These are phyloP conservation scores for Sinopyrophorus schimmeli DNA, from an alignment of 2,888 invertebrate species.

Conservation along the genomic window DNA sequence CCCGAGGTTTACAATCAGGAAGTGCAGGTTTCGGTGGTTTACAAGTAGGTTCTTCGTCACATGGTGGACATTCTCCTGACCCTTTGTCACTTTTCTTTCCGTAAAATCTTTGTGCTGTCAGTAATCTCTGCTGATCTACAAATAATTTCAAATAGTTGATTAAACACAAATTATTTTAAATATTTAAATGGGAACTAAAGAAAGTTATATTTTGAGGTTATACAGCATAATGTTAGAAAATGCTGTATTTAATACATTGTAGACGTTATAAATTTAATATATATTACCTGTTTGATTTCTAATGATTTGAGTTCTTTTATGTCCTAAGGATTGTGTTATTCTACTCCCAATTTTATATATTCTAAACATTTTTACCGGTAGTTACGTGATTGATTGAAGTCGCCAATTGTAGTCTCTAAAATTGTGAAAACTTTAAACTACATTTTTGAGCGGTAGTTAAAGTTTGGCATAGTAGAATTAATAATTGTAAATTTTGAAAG, in stretches of 20 bases:
- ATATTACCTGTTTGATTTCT: conserved; percentile 27
- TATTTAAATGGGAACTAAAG: too few species aligned
- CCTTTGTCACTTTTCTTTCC: conserved; percentile 18
- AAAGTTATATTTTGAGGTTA: too few species aligned
- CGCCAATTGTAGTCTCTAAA: conserved; percentile 5
- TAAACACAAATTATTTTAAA: too few species aligned
- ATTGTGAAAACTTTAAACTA: background rate
- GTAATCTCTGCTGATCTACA: conserved; percentile 21
- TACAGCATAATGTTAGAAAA: too few species aligned
- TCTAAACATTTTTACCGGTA: conserved; percentile 38
- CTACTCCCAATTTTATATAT: conserved; percentile 31
- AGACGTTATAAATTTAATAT: conserved; percentile 2
- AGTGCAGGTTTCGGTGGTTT: conserved; percentile 19
- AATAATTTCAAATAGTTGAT: too few species aligned
- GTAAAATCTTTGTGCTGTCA: conserved; percentile 31
- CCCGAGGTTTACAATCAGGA: conserved; percentile 11
- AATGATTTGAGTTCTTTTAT: conserved; percentile 17
- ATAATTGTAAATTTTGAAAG: conserved; percentile 27
- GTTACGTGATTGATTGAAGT: conserved; percentile 31
- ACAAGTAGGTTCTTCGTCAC: conserved; percentile 22
- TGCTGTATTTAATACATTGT: background rate
- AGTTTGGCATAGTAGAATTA: conserved; percentile 4
- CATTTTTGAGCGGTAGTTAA: background rate
- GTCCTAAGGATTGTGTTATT: conserved; percentile 27
- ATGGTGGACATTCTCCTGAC: conserved; percentile 25